These are phyloP conservation scores for Battus philenor DNA, from an alignment of 1,140 invertebrate genomes.

Conservation along the genomic window DNA sequence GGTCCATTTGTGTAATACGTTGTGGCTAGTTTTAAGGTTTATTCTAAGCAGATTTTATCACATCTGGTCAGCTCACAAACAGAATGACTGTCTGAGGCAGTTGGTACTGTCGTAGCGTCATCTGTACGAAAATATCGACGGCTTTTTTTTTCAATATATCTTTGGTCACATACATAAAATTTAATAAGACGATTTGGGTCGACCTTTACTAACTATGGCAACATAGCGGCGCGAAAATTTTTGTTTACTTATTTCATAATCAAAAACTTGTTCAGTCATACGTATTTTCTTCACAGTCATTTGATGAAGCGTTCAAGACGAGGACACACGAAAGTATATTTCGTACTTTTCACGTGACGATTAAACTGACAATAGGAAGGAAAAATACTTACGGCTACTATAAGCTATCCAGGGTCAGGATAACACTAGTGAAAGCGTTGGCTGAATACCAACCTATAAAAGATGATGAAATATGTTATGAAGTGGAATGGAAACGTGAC, in stretches of 20 bases:
- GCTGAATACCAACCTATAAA: slow-evolving; percentile 10
- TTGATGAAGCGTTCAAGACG: slow-evolving; percentile 2
- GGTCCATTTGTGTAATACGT: no score
- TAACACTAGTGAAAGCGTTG: slow-evolving; percentile 10
- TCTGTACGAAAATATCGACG: no score
- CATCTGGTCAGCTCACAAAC: no score
- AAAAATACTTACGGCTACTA: slow-evolving; percentile 10
- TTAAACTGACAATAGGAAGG: slow-evolving; percentile 9
- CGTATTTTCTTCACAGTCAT: no score
- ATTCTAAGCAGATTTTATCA: no score
- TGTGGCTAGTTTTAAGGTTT: no score
- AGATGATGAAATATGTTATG: slow-evolving; percentile 13
- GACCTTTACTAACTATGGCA: slow-evolving; percentile 31
- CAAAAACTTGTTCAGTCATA: slow-evolving; percentile 30
- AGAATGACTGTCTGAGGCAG: no score
- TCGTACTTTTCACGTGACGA: slow-evolving; percentile 2
- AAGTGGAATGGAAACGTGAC: slow-evolving; percentile 13
- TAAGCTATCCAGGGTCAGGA: slow-evolving; percentile 7
- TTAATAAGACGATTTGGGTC: slow-evolving; percentile 22
- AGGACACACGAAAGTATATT: slow-evolving; percentile 1
- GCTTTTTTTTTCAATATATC: no score
- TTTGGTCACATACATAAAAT: slow-evolving; percentile 13
- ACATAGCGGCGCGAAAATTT: slow-evolving; percentile 35
- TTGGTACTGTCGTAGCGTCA: no score
- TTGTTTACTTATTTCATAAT: slow-evolving; percentile 41